These are phyloP conservation scores for Geotrypetes seraphini DNA, from an alignment of 2,797 vertebrate genomes.

Conservation along the genomic window DNA sequence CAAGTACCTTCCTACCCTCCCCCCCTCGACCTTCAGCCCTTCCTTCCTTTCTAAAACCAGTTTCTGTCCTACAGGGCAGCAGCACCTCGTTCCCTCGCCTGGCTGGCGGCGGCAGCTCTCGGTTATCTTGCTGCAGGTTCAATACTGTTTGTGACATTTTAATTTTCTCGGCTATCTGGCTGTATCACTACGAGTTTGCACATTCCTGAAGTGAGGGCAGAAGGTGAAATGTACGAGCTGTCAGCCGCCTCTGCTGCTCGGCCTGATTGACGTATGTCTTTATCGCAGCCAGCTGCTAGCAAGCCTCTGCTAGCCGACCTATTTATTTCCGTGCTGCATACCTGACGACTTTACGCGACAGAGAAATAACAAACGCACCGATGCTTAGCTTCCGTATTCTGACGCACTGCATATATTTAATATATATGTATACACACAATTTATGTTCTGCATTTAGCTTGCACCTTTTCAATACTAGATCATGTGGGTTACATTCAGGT, in stretches of 20 bases:
- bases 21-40: too few relatives aligned
- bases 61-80: too few relatives aligned
- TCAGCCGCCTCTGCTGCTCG: background rate
- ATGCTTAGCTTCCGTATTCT: constrained; percentile 1
- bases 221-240: background rate
- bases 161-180: background rate
- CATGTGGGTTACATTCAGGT: too few relatives aligned
- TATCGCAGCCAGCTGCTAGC: background rate
- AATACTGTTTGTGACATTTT: constrained; percentile 3
- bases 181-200: background rate
- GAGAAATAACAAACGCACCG: background rate
- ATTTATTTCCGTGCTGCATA: background rate
- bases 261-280: constrained; percentile 11
- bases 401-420: too few relatives aligned
- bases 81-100: too few relatives aligned
- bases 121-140: constrained; percentile 6
- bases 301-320: constrained; percentile 2
- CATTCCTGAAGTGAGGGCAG: constrained; percentile 1
- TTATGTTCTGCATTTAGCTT: too few relatives aligned
- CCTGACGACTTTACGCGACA: constrained; percentile 1
- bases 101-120: too few relatives aligned
- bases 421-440: too few relatives aligned
- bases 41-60: too few relatives aligned
- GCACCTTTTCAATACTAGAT: too few relatives aligned
- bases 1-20: background rate